Conservation (phyloP, 2,113 vertebrate genomes). For the Amblyopsis rosae region DNA sequence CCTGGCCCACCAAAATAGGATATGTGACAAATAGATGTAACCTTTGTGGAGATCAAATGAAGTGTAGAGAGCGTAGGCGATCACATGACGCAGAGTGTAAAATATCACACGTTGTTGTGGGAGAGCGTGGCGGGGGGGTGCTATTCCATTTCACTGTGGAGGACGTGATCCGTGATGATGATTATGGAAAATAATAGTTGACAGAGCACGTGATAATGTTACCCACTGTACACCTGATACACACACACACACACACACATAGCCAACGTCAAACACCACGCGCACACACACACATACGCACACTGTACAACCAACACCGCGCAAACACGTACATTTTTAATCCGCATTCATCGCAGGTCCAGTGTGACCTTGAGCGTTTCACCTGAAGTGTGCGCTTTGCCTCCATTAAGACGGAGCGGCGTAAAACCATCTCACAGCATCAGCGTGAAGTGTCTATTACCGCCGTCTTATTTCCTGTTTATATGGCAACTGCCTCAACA, state of each 20-base stretch:
- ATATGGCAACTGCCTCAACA: constrained; percentile 80
- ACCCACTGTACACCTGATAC: background rate
- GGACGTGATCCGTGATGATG: background rate
- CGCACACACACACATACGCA: constrained; percentile 1
- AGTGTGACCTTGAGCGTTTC: constrained; percentile 69
- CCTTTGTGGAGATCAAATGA: constrained; percentile 7
- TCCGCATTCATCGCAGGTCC: constrained; percentile 63
- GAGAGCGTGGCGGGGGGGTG: background rate
- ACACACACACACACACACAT: constrained; percentile 4
- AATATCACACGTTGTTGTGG: background rate
- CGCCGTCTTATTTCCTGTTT: constrained; percentile 79
- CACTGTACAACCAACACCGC: background rate
- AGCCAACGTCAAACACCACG: background rate
- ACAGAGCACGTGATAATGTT: constrained; percentile 2
- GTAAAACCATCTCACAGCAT: constrained; percentile 70
- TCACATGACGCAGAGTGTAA: constrained; percentile 2
- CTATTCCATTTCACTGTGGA: constrained; percentile 1
- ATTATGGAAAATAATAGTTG: constrained; percentile 14
- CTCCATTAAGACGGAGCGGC: constrained; percentile 69
- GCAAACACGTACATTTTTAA: constrained; percentile 44
- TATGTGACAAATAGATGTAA: background rate
- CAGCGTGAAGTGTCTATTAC: constrained; percentile 77
- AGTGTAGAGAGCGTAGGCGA: background rate
- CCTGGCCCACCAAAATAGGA: background rate
- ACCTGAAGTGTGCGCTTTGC: constrained; percentile 67